phyloP scores from a whole-genome alignment of 2,113 vertebrate species.

The Peromyscus californicus region DNA sequence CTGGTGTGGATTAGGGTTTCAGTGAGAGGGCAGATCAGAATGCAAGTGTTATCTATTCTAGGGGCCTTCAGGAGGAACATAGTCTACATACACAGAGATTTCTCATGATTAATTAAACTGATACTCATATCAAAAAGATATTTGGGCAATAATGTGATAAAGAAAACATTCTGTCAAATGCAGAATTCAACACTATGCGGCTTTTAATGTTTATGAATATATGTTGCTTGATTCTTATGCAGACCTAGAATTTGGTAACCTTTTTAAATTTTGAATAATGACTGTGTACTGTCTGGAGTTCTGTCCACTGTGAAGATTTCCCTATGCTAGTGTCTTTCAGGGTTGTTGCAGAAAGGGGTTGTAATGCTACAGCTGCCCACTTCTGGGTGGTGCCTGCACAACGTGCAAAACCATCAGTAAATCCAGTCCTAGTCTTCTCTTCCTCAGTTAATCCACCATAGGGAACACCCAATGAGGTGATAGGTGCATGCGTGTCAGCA shows the following conservation, averaged over 20 bases:
- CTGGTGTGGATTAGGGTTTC: not conserved
- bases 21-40: not conserved
- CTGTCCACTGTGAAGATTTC: not conserved
- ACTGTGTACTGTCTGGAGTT: not conserved
- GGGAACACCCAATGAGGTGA: not conserved
- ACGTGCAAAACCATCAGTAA: not conserved
- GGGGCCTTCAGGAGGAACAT: slow-evolving; percentile 12
- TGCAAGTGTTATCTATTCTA: not conserved
- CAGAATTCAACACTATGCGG: not conserved
- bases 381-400: not conserved
- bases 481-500: too few relatives aligned
- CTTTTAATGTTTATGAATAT: slow-evolving; percentile 19
- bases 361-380: not conserved
- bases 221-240: slow-evolving; percentile 9
- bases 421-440: not conserved
- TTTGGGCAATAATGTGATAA: not conserved
- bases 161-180: slow-evolving; percentile 5
- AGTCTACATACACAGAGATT: not conserved
- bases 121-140: not conserved
- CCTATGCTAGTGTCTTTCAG: not conserved
- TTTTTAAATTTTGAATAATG: slow-evolving; percentile 1
- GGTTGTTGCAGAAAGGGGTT: not conserved
- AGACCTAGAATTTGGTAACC: not conserved
- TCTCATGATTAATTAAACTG: not conserved
- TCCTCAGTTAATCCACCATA: not conserved